Evolutionary conservation across 1,140 invertebrate genomes (phyloP), one percentile per base, ranked within the genome.

Genomic region (Drosophila ercepeae): DNA sequence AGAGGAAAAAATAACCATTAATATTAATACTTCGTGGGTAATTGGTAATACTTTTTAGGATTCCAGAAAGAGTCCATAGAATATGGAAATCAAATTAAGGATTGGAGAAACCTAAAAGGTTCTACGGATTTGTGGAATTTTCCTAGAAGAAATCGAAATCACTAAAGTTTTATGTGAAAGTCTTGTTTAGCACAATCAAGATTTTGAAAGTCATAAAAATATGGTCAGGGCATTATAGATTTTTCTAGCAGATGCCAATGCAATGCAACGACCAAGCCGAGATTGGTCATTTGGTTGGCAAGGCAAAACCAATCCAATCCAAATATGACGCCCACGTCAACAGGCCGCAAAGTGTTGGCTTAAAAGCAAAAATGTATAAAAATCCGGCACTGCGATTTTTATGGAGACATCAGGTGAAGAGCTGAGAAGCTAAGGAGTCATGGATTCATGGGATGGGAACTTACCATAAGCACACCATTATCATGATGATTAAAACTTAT

Each of bases 401-500:
- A 88, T 86, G 81, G 81, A 86, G 81, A 88, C 81, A 86, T 84
- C 81, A 84, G 74, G 46, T 68, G 64, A 18, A 44, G 21, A 25
- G 67, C 68, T 54, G 32, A 41, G 44, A 34, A 21, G 25, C 16
- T 5, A 9, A 16, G 36, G 14, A 39, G 2, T 16, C 36, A 6
- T 25, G 34, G 49, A 44, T 13, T 58, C 18, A 7, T 34, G 34
- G 54, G 42, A 49, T 46, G 39, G 55, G 45, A 51, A 42, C 67
- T 75, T 59, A 58, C 76, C 75, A 81, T 76, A 86, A 61, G 72
- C 76, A 65, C 76, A 61, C 82, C 81, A 86, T 86, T 86, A 86
- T 86, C 81, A 77, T 86, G 81, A 88, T 88, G 81, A 86, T 86
- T 86, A 86, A 86, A 86, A 86, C 81, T 88, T 86, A 86, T 86